A percentile compares a stretch with the other conserved stretches of the same genome.
Evolutionary conservation across 2,113 vertebrate species (phyloP).

Genomic region (Psilopogon haemacephalus): DNA sequence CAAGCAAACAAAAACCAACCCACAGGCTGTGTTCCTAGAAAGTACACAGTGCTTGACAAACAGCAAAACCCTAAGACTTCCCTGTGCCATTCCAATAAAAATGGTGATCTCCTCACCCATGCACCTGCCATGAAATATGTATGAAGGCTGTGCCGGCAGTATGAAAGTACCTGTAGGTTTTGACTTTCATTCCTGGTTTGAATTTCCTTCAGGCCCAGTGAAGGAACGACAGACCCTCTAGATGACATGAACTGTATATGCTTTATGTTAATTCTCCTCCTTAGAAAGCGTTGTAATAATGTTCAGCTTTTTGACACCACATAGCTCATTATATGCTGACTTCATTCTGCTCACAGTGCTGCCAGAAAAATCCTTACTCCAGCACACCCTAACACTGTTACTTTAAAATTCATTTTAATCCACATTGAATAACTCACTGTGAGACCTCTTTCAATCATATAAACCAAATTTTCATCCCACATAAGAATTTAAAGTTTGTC

Average conservation of each 20-base stretch:
- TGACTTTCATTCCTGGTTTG: conserved; percentile 74
- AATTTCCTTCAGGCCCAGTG: conserved; percentile 70
- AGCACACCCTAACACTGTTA: not conserved
- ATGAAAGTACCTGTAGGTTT: conserved; percentile 64
- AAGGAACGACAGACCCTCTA: conserved; percentile 62
- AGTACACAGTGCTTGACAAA: conserved; percentile 55
- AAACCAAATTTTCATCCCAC: not conserved
- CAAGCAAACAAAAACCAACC: not conserved
- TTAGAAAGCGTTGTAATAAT: conserved; percentile 53
- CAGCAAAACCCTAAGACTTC: conserved; percentile 60
- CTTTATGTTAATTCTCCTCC: conserved; percentile 55
- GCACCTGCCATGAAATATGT: conserved; percentile 73
- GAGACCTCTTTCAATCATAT: not conserved
- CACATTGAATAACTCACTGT: not conserved
- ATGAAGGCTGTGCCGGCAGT: conserved; percentile 28
- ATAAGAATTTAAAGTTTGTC: not conserved
- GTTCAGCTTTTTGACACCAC: conserved; percentile 25
- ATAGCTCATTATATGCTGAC: conserved; percentile 7
- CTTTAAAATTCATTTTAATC: not conserved
- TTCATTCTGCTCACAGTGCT: not conserved
- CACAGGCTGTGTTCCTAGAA: conserved; percentile 34
- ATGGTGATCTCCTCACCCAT: conserved; percentile 63
- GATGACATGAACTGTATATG: conserved; percentile 55
- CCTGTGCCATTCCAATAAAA: conserved; percentile 70
- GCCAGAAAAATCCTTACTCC: conserved; percentile 28